Conservation (phyloP, 2,113 vertebrate species). For the Deroptyus accipitrinus region DNA sequence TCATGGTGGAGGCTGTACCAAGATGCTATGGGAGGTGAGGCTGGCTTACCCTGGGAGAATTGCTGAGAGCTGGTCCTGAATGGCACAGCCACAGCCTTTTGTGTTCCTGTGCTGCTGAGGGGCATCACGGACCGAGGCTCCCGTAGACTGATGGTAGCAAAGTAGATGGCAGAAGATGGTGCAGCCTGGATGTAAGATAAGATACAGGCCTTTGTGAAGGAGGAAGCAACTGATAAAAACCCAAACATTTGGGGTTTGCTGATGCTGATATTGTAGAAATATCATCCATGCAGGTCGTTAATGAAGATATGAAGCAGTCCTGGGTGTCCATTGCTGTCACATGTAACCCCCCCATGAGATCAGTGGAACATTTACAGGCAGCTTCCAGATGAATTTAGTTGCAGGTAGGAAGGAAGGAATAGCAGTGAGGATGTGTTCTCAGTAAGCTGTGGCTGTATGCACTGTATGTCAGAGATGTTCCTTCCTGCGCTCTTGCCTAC, state of each 20-base stretch:
- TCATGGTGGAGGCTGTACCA: not conserved
- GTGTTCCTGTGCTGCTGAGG: not conserved
- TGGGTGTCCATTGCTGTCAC: not conserved
- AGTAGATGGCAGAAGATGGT: not conserved
- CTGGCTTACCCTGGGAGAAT: not conserved
- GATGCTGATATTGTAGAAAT: not conserved
- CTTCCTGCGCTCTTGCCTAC: not conserved
- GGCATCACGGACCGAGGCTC: not conserved
- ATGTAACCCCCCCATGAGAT: not conserved
- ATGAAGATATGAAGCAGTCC: not conserved
- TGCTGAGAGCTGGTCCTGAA: not conserved
- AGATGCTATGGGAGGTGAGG: not conserved
- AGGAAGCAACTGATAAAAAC: not conserved
- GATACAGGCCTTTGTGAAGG: not conserved
- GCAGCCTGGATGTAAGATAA: not conserved
- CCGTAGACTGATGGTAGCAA: not conserved
- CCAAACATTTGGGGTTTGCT: not conserved
- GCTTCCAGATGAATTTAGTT: not conserved
- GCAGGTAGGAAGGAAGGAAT: not conserved
- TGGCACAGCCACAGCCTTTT: not conserved
- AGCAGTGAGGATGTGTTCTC: not conserved
- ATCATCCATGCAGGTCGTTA: not conserved
- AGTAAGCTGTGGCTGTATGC: not conserved
- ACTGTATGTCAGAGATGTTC: not conserved
- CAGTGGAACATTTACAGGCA: not conserved